Base-by-base conservation (phyloP, 2,888 invertebrate species). In the Thera obeliscata region DNA sequence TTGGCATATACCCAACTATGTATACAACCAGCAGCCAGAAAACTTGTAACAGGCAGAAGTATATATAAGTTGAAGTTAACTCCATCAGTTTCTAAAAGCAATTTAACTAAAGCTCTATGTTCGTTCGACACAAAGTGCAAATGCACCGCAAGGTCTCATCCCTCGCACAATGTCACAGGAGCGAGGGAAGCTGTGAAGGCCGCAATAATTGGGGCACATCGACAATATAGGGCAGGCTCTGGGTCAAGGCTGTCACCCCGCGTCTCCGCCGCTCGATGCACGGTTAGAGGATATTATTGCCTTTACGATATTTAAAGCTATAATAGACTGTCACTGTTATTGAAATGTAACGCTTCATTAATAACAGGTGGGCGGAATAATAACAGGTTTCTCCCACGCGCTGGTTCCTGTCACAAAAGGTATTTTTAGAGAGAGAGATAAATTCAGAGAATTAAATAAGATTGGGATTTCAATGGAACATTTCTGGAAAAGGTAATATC, bases 161-260 rank as follows among this genome's bases (percentile, higher is more conserved):
- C 67, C 63, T 75, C 66, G 72, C 69, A 65, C 80, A 85, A 83
- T 84, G 81, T 80, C 81, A 78, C 80, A 85, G 88, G 87, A 86
- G 79, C 78, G 73, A 74, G 78, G 75, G 79, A 78, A 69, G 75
- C 76, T 78, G 76, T 73, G 87, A 87, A 90, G 90, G 90, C 83
- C 87, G 75, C 74, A 70, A 84, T 87, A 91, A 90, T 90, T 90
- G 87, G 91, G 88, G 79, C 91, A 85, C 81, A 79, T 81, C 84
- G 82, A 74, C 81, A 73, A 89, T 89, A 81, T 88, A 86, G 90
- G 85, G 80, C 88, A 82, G 80, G 78, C 71, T 75, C 73, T 82
- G 82, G 91, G 91, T 92, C 92, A 91, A 80, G 90, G 92, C 82
- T 78, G 70, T 46, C 58, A 64, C 58, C 66, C 67, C 71, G 68